These are phyloP conservation scores for Trachymyrmex septentrionalis DNA, from an alignment of 1,140 invertebrate species.

Conservation along the genomic window DNA sequence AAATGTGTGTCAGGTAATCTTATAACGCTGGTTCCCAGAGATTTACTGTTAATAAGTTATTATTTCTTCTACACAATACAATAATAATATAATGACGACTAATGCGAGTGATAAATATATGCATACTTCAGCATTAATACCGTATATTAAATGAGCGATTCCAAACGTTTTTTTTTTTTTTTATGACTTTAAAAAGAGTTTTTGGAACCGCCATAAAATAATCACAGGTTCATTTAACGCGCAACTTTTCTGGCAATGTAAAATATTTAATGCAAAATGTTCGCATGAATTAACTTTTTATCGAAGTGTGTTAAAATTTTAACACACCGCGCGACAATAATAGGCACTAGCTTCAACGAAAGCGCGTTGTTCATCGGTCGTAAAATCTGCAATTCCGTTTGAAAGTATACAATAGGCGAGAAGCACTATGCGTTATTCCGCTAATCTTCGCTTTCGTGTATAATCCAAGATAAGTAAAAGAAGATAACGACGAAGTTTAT, in stretches of 20 bases:
- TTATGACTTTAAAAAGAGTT: background rate
- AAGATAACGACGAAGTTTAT: constrained; percentile 37
- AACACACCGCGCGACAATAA: background rate
- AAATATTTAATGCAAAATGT: constrained; percentile 39
- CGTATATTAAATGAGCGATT: constrained; percentile 1
- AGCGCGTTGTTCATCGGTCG: background rate
- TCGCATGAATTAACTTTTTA: constrained; percentile 19
- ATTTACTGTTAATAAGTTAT: background rate
- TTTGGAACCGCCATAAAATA: background rate
- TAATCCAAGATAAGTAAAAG: constrained; percentile 37
- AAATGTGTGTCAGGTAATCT: background rate
- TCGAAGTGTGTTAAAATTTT: constrained; percentile 3
- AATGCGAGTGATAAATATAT: background rate
- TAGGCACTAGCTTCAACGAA: background rate
- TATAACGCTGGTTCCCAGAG: background rate
- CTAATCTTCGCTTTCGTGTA: background rate
- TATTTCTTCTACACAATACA: background rate
- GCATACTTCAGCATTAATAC: background rate
- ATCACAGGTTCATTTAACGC: constrained; percentile 14
- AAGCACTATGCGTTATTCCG: background rate
- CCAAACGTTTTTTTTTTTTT: constrained; percentile 6
- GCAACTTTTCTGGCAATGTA: constrained; percentile 1
- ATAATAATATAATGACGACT: background rate
- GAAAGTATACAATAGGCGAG: background rate
- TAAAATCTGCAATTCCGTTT: constrained; percentile 10